Base-by-base conservation (phyloP, 1,140 invertebrate species). In the Sarcophaga peregrina region DNA sequence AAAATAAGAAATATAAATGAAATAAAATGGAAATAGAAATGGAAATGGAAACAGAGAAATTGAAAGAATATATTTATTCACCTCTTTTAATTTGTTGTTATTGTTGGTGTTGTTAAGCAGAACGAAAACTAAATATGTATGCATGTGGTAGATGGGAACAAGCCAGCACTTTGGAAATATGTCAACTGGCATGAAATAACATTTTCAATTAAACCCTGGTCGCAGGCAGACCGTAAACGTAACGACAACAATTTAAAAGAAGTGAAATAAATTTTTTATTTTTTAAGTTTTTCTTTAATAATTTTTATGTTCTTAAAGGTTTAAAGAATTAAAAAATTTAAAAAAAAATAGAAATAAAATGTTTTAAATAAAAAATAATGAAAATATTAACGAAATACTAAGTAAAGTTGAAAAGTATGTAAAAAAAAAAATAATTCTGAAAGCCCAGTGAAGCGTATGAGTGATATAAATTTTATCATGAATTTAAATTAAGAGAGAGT, bases 171-270 rank as follows among this genome's bases (percentile, higher is more conserved):
- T 37, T 17, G 17, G 20, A 68, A 68, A 68, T 25, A n/a, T 25
- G 17, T 68, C 62, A 68, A 68, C 17, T 20, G n/a, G 8, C 17
- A 20, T 68, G 17, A 20, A 68, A 68, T 20, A 20, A n/a, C 62
- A 68, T 68, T 68, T 68, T 68, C 54, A 58, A 68, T 68, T 17
- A 68, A 68, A 68, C 62, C 17, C n/a, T 25, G 17, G 17, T 20
- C 17, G 17, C 2, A 68, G 9, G n/a, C 17, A 68, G n/a, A 68
- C 6, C 62, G 20, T 68, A 68, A 68, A 68, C 17, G 17, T 17
- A 68, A 68, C 58, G 58, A 68, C 17, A 68, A n/a, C 17, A 58
- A 4, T n/a, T 8, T n/a, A 58, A 13, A 58, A n/a, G 4, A 13
- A 58, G 54, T 58, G 54, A 58, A 58, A 58, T 15, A 15, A n/a